Conservation (phyloP, 2,888 invertebrate genomes). For the Trachelus tabidus region DNA sequence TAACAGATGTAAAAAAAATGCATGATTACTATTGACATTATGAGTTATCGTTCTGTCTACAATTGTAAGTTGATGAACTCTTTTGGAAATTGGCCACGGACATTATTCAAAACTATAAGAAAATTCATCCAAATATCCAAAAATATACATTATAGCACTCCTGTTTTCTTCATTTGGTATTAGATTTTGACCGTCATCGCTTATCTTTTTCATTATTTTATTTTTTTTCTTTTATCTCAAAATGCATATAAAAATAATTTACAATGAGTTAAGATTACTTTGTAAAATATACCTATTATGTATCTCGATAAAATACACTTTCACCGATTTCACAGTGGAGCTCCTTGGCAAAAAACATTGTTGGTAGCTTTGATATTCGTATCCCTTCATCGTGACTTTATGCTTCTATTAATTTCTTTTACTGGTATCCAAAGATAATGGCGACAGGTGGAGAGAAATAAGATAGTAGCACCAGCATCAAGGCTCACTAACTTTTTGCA, state of each 20-base stretch:
- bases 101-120: constrained; percentile 30
- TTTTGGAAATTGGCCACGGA: background rate
- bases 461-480: background rate
- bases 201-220: background rate
- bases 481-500: background rate
- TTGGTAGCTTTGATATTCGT: background rate
- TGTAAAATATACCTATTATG: constrained; percentile 41
- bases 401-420: background rate
- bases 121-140: constrained; percentile 39
- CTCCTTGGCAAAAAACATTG: background rate
- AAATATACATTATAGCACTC: constrained; percentile 35
- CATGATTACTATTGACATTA: constrained; percentile 37
- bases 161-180: constrained; percentile 1
- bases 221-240: constrained; percentile 35
- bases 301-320: constrained; percentile 23
- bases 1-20: constrained; percentile 45
- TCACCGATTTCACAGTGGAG: background rate
- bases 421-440: background rate
- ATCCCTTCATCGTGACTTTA: background rate
- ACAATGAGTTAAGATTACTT: constrained; percentile 47
- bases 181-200: constrained; percentile 1
- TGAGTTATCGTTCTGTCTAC: constrained; percentile 19
- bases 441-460: background rate
- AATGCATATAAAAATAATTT: constrained; percentile 60
- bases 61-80: background rate